Evolutionary conservation across 2,113 vertebrate species (phyloP).

Genomic region (human (Homo sapiens)): GRCh38 chr3:72385001-72385500

Average conservation of each 20-base stretch:
- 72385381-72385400: not conserved
- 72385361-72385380: not conserved
- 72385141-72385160: not conserved
- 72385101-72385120: not conserved
- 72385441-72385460: not conserved
- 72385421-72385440: not conserved
- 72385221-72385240: no score
- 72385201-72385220: not conserved
- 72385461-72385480: not conserved
- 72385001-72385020: not conserved
- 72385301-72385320: not conserved
- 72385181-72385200: not conserved
- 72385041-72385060: not conserved
- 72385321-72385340: not conserved
- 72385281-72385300: not conserved
- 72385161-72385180: not conserved
- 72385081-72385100: not conserved
- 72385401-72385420: not conserved
- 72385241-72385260: not conserved
- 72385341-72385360: not conserved
- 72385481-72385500: not conserved
- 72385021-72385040: not conserved
- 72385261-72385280: not conserved
- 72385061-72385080: not conserved
- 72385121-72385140: not conserved